phyloP scores from a whole-genome alignment of 1,140 invertebrate species.

The Sitophilus oryzae region DNA sequence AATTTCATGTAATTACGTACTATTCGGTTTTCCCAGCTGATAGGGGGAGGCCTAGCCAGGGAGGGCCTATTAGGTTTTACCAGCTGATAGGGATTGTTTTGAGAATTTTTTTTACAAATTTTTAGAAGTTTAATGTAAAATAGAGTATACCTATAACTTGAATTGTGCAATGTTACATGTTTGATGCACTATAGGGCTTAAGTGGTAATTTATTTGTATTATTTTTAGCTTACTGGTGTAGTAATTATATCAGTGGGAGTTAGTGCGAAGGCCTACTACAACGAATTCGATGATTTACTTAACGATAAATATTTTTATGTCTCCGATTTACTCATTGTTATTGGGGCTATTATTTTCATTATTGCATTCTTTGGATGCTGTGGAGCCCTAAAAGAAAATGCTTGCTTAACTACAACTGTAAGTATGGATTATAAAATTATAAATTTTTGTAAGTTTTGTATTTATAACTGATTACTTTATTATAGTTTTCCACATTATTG shows the following conservation, averaged over 20 bases:
- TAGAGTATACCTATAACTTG: too few species aligned
- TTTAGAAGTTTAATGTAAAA: too few species aligned
- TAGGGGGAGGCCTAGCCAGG: too few species aligned
- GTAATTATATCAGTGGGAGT: conserved; percentile 63
- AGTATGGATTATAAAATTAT: conserved; percentile 29
- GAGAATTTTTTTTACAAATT: too few species aligned
- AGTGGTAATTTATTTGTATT: too few species aligned
- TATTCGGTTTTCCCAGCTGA: background rate
- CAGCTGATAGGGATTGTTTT: too few species aligned
- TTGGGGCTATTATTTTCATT: conserved; percentile 71
- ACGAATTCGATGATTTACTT: conserved; percentile 61
- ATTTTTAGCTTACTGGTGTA: conserved; percentile 36
- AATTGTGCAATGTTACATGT: too few species aligned
- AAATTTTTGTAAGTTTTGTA: background rate
- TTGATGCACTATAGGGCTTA: too few species aligned
- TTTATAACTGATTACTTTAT: conserved; percentile 17
- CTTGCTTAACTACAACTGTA: conserved; percentile 78
- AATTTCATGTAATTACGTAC: conserved; percentile 5
- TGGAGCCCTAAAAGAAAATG: conserved; percentile 76
- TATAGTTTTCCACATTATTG: conserved; percentile 75
- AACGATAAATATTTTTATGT: conserved; percentile 60
- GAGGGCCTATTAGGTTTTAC: too few species aligned
- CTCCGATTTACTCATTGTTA: conserved; percentile 71
- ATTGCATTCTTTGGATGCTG: conserved; percentile 85
- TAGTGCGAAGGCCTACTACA: conserved; percentile 58